Conservation (phyloP, 2,797 vertebrate species). For the Sebastes taczanowskii region DNA sequence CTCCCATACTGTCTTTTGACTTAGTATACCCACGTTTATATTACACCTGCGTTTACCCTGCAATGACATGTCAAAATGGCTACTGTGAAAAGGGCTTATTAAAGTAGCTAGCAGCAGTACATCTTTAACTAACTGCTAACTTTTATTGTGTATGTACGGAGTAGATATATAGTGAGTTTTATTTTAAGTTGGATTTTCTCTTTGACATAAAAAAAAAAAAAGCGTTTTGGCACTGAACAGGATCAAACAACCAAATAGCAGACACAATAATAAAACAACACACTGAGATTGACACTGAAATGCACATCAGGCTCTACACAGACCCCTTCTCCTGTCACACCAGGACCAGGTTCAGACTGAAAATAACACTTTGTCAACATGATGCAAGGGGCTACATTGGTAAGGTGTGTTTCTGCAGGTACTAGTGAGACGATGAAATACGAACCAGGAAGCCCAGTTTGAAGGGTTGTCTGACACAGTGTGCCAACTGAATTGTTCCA, state of each 20-base stretch:
- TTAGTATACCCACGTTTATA: too few species aligned
- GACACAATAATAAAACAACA: not conserved
- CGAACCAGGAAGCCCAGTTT: not conserved
- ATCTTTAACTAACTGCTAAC: not conserved
- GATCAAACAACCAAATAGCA: constrained; percentile 12
- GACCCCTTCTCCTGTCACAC: not conserved
- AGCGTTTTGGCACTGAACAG: constrained; percentile 4
- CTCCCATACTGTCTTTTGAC: too few species aligned
- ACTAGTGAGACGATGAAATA: not conserved
- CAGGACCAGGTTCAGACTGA: constrained; percentile 31
- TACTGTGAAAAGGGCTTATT: too few species aligned
- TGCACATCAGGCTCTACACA: constrained; percentile 20
- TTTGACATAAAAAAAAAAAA: not conserved
- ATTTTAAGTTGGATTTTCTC: constrained; percentile 29
- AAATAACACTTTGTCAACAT: constrained; percentile 22
- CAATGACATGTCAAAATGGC: too few species aligned
- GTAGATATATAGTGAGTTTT: not conserved
- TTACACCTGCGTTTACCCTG: too few species aligned
- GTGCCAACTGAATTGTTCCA: not conserved
- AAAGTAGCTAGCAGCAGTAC: too few species aligned
- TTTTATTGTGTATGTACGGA: not conserved
- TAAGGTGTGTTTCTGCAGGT: not conserved
- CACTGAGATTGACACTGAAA: constrained; percentile 12
- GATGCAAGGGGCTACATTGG: not conserved
- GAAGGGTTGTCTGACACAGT: not conserved